Percentiles rank a stretch among this genome's conserved stretches.
Evolutionary conservation across 2,797 vertebrate species (phyloP).

Genomic region (Pseudochirops corinnae): DNA sequence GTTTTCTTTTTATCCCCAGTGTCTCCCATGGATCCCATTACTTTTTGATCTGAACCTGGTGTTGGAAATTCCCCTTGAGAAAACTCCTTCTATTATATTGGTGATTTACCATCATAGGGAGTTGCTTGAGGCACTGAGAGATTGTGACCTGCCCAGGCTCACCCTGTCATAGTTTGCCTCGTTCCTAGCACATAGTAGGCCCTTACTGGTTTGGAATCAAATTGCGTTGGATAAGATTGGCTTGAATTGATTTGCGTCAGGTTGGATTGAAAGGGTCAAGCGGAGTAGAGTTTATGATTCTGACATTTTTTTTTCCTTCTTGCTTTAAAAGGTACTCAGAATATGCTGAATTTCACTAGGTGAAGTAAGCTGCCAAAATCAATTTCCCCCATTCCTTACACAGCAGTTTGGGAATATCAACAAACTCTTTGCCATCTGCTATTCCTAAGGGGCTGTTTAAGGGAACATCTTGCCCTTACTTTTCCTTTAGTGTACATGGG

Average conservation of each 20-base stretch:
- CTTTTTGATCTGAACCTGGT: background rate
- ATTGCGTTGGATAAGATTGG: background rate
- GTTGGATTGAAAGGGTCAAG: background rate
- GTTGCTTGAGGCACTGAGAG: background rate
- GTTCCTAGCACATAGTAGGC: background rate
- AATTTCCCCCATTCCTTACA: background rate
- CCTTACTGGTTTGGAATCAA: background rate
- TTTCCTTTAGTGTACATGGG: conserved; percentile 12
- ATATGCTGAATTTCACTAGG: conserved; percentile 2
- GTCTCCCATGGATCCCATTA: background rate
- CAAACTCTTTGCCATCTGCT: conserved; percentile 24
- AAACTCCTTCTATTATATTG: background rate
- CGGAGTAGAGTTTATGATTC: background rate
- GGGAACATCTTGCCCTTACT: conserved; percentile 10
- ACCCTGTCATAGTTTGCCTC: background rate
- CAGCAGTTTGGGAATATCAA: conserved; percentile 26
- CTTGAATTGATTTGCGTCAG: background rate
- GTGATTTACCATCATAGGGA: background rate
- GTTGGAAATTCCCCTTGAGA: background rate
- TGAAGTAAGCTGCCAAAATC: background rate
- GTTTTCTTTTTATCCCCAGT: background rate
- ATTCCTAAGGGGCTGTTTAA: conserved; percentile 29
- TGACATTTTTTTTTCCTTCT: conserved; percentile 34
- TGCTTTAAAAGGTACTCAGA: conserved; percentile 33
- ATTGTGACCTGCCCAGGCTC: background rate